Conservation (phyloP, 2,113 vertebrate species). For the Apteryx owenii region DNA sequence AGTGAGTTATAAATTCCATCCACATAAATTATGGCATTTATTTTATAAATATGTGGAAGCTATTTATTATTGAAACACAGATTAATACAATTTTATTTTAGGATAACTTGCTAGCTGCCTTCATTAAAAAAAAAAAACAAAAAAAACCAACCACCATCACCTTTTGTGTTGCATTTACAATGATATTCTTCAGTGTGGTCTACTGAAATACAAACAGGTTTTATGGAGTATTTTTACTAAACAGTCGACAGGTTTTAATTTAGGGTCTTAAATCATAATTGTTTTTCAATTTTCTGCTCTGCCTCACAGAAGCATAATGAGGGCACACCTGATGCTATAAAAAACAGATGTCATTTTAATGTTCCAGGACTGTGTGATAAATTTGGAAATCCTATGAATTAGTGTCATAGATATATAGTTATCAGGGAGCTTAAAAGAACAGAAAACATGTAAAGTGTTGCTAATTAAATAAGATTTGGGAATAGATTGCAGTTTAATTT, state of each 20-base stretch:
- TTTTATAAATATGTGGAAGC: not conserved
- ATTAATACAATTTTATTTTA: not conserved
- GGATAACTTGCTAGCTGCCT: not conserved
- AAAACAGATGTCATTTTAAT: slow-evolving; percentile 47
- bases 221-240: slow-evolving; percentile 49
- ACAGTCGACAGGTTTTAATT: slow-evolving; percentile 56
- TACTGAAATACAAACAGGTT: not conserved
- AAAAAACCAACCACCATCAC: not conserved
- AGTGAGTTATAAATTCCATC: not conserved
- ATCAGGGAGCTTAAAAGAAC: not conserved
- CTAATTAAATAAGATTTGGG: not conserved
- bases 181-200: not conserved
- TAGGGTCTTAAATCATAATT: slow-evolving; percentile 54
- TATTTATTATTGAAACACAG: not conserved
- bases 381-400: not conserved
- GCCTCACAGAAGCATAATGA: slow-evolving; percentile 35
- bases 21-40: not conserved
- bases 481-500: not conserved
- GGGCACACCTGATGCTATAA: slow-evolving; percentile 61
- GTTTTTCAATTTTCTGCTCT: slow-evolving; percentile 56
- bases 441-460: not conserved
- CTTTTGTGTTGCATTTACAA: not conserved
- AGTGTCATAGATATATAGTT: not conserved
- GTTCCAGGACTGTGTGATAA: not conserved
- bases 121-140: not conserved